phyloP scores from a whole-genome alignment of 2,113 vertebrate genomes.

The Protobothrops flavoviridis region DNA sequence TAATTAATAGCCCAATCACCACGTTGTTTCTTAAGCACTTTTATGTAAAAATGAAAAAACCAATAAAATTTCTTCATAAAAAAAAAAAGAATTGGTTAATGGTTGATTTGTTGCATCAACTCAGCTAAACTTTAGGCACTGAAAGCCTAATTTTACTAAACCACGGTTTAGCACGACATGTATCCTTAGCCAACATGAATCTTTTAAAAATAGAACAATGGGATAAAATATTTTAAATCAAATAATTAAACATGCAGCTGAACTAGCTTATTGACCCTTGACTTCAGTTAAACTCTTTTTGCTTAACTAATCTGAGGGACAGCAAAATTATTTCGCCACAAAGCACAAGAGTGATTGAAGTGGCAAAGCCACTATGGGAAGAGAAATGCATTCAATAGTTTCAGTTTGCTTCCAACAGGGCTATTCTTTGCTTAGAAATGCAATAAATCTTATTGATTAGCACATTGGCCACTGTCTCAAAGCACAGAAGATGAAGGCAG shows the following conservation, averaged over 20 bases:
- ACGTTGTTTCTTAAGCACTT: too few relatives aligned
- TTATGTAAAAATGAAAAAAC: too few relatives aligned
- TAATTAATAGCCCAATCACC: too few relatives aligned
- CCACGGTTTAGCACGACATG: background rate
- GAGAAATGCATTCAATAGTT: constrained; percentile 4
- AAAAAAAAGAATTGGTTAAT: background rate
- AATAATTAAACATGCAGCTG: background rate
- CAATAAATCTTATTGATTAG: constrained; percentile 49
- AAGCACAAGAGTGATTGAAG: background rate
- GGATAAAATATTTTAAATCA: background rate
- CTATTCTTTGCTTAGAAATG: constrained; percentile 34
- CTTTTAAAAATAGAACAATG: background rate
- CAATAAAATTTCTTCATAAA: too few relatives aligned
- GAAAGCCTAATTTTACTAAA: background rate
- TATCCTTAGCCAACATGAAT: background rate
- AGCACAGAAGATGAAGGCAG: constrained; percentile 23
- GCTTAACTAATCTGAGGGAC: background rate
- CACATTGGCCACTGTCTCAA: constrained; percentile 42
- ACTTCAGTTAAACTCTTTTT: background rate
- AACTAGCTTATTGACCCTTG: background rate
- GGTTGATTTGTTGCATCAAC: background rate
- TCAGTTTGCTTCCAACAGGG: constrained; percentile 19
- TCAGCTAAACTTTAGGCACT: background rate
- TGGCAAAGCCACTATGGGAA: constrained; percentile 12
- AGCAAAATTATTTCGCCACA: background rate